Base-by-base conservation (phyloP, 2,888 invertebrate species). In the Lucinisca nassula region DNA sequence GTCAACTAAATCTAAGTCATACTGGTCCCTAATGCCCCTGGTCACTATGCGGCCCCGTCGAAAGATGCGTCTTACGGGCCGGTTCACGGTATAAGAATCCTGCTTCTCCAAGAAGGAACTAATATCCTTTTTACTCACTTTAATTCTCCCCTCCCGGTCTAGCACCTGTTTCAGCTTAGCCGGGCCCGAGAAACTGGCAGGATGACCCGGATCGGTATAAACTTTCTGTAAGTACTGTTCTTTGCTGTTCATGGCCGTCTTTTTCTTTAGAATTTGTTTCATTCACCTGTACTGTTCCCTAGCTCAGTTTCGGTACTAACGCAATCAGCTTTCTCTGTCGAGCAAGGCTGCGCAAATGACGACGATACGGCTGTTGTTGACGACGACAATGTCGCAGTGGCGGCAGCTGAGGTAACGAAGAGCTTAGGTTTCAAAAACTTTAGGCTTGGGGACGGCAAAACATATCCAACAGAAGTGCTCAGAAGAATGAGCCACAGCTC, bases 401-500 rank as follows among this genome's bases (percentile, higher is more conserved):
- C 38, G n/a, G 37, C 37, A 2, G 67, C 32, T 67, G 67, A 30
- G 12, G 67, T 67, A 35, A 35, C 67, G 51, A 21, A 51, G 10
- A 51, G 3, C 21, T 51, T 51, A 24, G 61, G 61, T 24, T 75
- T 75, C 35, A 75, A 14, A 49, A 49, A 75, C 32, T 75, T 75
- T 6, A 75, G 38, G 17, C 49, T 40, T 30, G 75, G 75, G 45
- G 75, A 49, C 51, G 75, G 75, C 24, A 75, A 40, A 51, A 75
- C 51, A 24, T 75, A 75, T 14, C 75, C 75, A 21, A 75, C 30
- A n/a, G 75, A 75, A 4, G 49, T 75, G 21, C 75, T 75, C 24
- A 75, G 49, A 32, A 75, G 51, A 30, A 75, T 75, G 21, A 75
- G 51, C 75, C 75, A 75, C 27, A 75, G 49, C 51, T 75, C 75